Evolutionary conservation across 2,888 invertebrate species (phyloP).

Genomic region (Masnerella sp.): DNA sequence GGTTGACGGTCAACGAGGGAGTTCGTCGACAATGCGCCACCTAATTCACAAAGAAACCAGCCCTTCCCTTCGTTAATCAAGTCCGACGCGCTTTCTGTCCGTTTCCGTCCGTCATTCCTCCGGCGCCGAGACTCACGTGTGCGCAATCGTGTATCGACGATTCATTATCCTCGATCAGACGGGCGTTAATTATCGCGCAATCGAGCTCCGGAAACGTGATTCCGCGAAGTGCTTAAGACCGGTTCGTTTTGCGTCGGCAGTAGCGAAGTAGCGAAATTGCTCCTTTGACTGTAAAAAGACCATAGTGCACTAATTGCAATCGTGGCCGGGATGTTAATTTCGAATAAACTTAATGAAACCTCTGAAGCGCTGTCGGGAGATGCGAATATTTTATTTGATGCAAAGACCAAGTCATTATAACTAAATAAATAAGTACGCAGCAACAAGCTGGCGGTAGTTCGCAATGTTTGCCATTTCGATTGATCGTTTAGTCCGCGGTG

Average conservation of each 20-base stretch:
- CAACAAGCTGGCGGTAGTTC: background rate
- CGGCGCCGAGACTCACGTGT: background rate
- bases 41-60: slow-evolving; percentile 52
- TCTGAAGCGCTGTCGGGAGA: slow-evolving; percentile 11
- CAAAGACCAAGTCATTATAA: slow-evolving; percentile 29
- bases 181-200: slow-evolving; percentile 64
- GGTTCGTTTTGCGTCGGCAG: slow-evolving; percentile 13
- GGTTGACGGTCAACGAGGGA: slow-evolving; percentile 18
- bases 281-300: slow-evolving; percentile 44
- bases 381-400: slow-evolving; percentile 29
- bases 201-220: slow-evolving; percentile 35
- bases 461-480: slow-evolving; percentile 21
- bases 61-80: slow-evolving; percentile 44
- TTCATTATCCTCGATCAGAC: slow-evolving; percentile 31
- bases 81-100: slow-evolving; percentile 21
- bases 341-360: slow-evolving; percentile 40
- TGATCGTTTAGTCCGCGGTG: slow-evolving; percentile 10
- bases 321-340: slow-evolving; percentile 36
- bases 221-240: slow-evolving; percentile 31
- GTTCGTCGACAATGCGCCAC: slow-evolving; percentile 19
- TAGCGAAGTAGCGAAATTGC: slow-evolving; percentile 38
- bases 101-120: background rate
- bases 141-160: slow-evolving; percentile 28
- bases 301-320: slow-evolving; percentile 39
- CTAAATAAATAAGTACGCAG: slow-evolving; percentile 29